phyloP scores from a whole-genome alignment of 2,113 vertebrate genomes.

The Lycaon pictus region DNA sequence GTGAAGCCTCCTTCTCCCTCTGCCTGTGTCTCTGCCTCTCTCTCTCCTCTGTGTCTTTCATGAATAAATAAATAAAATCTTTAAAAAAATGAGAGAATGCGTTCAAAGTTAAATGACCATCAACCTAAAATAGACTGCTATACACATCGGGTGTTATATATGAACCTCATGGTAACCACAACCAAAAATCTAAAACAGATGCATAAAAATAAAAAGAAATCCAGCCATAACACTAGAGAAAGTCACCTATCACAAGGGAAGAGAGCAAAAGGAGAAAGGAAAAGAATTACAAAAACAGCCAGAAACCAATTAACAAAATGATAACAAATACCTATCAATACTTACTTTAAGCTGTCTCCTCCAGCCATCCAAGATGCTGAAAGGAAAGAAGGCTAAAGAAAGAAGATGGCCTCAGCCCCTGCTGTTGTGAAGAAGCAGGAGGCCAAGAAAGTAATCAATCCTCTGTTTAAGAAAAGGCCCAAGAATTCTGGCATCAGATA shows the following conservation, averaged over 20 bases:
- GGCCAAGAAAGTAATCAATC: not conserved
- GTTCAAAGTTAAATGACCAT: not conserved
- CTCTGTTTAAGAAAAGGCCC: not conserved
- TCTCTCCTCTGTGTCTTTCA: not conserved
- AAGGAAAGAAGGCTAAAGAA: not conserved
- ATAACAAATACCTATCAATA: not conserved
- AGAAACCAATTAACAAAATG: not conserved
- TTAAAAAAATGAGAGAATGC: not conserved
- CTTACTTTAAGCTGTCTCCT: not conserved
- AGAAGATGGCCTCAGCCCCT: not conserved
- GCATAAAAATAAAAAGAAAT: not conserved
- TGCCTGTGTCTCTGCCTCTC: not conserved
- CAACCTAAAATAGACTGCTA: not conserved
- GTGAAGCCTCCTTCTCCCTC: not conserved
- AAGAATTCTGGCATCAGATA: not conserved
- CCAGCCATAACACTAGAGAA: not conserved
- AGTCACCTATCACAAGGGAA: not conserved
- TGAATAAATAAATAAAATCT: not conserved
- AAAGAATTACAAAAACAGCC: not conserved
- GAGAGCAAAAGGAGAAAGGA: not conserved
- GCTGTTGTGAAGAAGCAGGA: not conserved
- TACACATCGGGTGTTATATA: not conserved
- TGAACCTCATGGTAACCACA: not conserved
- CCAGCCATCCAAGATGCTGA: not conserved
- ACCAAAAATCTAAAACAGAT: not conserved